Evolutionary conservation across 2,113 vertebrate genomes (phyloP).

Genomic region (Picathartes gymnocephalus): DNA sequence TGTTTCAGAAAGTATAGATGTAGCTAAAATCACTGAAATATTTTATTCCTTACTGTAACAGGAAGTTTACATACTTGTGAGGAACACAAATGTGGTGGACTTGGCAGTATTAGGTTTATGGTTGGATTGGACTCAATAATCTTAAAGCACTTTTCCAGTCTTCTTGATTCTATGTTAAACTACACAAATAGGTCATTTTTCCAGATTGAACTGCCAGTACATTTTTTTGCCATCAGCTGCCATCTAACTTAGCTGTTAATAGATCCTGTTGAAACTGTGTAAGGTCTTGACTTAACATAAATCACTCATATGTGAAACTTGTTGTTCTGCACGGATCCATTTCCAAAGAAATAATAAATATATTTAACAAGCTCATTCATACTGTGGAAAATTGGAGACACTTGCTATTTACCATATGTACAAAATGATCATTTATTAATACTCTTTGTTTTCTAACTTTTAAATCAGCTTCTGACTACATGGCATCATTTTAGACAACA

Average conservation of each 20-base stretch:
- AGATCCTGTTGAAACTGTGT: neutral
- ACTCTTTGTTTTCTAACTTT: neutral
- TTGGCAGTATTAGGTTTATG: neutral
- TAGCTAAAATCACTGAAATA: neutral
- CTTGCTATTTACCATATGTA: conserved; percentile 6
- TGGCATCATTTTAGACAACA: neutral
- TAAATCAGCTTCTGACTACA: neutral
- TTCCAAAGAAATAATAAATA: conserved; percentile 7
- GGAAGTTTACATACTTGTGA: neutral
- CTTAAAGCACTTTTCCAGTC: neutral
- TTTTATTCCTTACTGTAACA: neutral
- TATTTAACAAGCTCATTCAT: neutral
- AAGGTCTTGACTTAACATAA: neutral
- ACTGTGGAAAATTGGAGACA: neutral
- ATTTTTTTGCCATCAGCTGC: neutral
- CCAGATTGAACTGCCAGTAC: neutral
- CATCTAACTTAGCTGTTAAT: neutral
- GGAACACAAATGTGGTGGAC: neutral
- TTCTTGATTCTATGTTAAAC: neutral
- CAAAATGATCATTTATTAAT: conserved; percentile 41
- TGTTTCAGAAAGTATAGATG: neutral
- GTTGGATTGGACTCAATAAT: neutral
- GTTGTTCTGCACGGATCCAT: neutral
- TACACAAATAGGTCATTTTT: neutral
- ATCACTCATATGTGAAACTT: neutral